phyloP scores from a whole-genome alignment of 2,113 vertebrate genomes.

The Pristiophorus japonicus region DNA sequence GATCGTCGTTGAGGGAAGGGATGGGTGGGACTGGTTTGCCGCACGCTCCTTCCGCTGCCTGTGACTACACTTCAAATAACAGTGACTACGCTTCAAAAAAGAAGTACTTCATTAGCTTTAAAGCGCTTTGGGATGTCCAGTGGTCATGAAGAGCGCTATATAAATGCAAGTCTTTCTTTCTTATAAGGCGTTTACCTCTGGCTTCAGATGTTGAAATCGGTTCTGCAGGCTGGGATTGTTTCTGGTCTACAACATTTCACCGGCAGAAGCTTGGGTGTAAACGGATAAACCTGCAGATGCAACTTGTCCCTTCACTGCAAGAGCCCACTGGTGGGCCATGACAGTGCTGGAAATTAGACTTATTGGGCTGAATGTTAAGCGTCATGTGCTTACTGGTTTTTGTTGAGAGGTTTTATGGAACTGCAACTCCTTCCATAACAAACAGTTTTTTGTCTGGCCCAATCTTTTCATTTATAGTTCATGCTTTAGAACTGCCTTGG shows the following conservation, averaged over 20 bases:
- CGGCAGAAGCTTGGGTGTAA: background rate
- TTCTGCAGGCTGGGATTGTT: background rate
- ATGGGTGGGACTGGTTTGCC: too few species aligned
- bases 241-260: background rate
- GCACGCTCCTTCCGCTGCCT: too few species aligned
- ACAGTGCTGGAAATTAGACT: background rate
- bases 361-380: background rate
- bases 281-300: background rate
- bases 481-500: too few species aligned
- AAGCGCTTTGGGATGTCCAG: too few species aligned
- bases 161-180: too few species aligned
- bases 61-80: too few species aligned
- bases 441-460: background rate
- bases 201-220: background rate
- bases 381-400: too few species aligned
- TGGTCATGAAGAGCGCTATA: too few species aligned
- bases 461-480: background rate
- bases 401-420: background rate
- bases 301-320: background rate
- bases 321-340: background rate
- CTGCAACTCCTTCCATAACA: background rate
- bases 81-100: too few species aligned
- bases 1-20: too few species aligned
- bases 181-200: background rate
- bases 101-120: too few species aligned